A percentile compares a stretch with the other conserved stretches of the same genome.
These are phyloP conservation scores for Poecilia velifera DNA, from an alignment of 2,797 vertebrate species.

Conservation along the genomic window DNA sequence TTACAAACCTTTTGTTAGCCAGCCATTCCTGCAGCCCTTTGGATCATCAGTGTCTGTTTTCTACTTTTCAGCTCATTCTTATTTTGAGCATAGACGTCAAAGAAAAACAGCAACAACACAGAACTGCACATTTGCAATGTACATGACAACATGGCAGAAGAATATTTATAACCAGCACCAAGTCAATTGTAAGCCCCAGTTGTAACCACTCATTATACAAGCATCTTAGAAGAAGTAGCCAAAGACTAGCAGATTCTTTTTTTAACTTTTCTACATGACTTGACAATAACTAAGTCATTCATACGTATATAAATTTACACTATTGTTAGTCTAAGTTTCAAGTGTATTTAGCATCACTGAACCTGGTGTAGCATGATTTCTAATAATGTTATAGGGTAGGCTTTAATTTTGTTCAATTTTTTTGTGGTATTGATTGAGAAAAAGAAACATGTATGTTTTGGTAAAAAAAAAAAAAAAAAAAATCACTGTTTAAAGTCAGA, in stretches of 20 bases:
- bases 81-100: slow-evolving; percentile 20
- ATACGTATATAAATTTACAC: background rate
- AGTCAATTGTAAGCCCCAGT: slow-evolving; percentile 41
- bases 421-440: too few species aligned
- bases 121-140: slow-evolving; percentile 59
- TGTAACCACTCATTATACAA: slow-evolving; percentile 38
- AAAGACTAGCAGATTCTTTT: slow-evolving; percentile 14
- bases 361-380: background rate
- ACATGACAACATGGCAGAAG: slow-evolving; percentile 53
- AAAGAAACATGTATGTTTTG: too few species aligned
- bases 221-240: slow-evolving; percentile 4
- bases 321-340: background rate
- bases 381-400: background rate
- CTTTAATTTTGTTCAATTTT: too few species aligned
- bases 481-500: background rate
- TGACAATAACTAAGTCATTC: background rate
- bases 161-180: slow-evolving; percentile 51
- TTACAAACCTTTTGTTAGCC: slow-evolving; percentile 51
- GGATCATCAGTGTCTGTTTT: slow-evolving; percentile 16
- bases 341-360: background rate
- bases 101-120: slow-evolving; percentile 12
- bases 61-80: slow-evolving; percentile 28
- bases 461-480: too few species aligned
- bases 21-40: slow-evolving; percentile 21
- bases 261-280: background rate